phyloP scores from a whole-genome alignment of 1,140 invertebrate genomes.

The Augochlora pura region DNA sequence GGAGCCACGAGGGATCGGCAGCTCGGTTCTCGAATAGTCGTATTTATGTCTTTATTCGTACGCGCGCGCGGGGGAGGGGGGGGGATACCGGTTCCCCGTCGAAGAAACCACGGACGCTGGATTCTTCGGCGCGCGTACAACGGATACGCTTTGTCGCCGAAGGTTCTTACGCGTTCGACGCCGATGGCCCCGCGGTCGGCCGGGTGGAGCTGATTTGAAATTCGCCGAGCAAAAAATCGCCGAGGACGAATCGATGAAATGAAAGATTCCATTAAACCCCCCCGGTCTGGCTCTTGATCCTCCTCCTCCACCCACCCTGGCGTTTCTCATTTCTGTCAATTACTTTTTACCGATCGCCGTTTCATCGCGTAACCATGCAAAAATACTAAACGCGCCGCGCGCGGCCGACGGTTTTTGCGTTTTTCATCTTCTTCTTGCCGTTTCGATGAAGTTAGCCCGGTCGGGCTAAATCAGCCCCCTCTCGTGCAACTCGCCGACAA shows the following conservation, averaged over 20 bases:
- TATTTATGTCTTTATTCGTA: slow-evolving; percentile 55
- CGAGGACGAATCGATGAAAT: slow-evolving; percentile 13
- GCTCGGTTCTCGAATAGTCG: slow-evolving; percentile 16
- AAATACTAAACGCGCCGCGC: not conserved
- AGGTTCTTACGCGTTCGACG: slow-evolving; percentile 25
- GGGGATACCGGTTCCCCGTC: slow-evolving; percentile 32
- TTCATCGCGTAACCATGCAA: slow-evolving; percentile 1
- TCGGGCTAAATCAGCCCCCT: not conserved
- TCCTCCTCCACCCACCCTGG: not conserved
- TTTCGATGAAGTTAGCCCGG: not conserved
- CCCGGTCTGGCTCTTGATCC: too few species aligned
- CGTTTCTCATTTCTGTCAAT: slow-evolving; percentile 25
- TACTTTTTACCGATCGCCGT: slow-evolving; percentile 4
- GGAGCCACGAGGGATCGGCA: not conserved
- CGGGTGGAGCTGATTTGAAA: slow-evolving; percentile 25
- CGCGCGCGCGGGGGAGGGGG: too few species aligned
- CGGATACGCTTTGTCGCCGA: slow-evolving; percentile 46
- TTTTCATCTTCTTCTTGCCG: not conserved
- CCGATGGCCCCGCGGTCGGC: not conserved
- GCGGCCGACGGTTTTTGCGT: not conserved
- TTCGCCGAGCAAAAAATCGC: slow-evolving; percentile 17
- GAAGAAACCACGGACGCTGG: slow-evolving; percentile 22
- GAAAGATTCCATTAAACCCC: slow-evolving; percentile 34
- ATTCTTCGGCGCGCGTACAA: slow-evolving; percentile 20
- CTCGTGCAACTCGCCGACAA: not conserved